Percentiles rank a stretch among this genome's conserved stretches.
Evolutionary conservation across 2,888 invertebrate species (phyloP).

Genomic region (Platerodrilus igneus): DNA sequence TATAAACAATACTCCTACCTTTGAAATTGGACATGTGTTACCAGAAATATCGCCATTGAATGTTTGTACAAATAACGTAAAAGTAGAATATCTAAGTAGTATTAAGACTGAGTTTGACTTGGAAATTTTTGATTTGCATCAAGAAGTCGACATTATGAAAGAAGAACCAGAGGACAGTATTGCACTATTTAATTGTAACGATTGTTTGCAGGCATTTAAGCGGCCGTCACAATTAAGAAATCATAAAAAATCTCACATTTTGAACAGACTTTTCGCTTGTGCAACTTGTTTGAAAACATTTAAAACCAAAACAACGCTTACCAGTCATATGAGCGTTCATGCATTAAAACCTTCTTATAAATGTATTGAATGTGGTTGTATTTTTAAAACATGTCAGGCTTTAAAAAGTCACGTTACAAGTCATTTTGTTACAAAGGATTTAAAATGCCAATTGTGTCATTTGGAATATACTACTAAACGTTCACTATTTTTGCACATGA

Average conservation of each 20-base stretch:
- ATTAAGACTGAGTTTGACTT: no score
- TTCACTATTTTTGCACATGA: constrained; percentile 3
- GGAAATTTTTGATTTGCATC: no score
- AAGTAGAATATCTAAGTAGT: no score
- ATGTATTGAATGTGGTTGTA: constrained; percentile 5
- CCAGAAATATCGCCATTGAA: no score
- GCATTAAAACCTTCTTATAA: constrained; percentile 3
- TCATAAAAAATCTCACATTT: constrained; percentile 8
- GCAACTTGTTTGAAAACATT: constrained; percentile 6
- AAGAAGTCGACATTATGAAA: no score
- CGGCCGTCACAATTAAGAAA: not conserved
- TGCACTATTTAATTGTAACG: no score
- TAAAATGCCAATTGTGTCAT: constrained; percentile 6
- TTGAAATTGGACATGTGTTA: no score
- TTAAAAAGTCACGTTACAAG: constrained; percentile 6
- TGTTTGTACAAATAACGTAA: no score
- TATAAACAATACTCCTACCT: no score
- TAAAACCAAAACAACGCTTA: constrained; percentile 2
- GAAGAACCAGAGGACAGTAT: no score
- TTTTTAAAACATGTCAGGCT: not conserved
- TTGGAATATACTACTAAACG: constrained; percentile 5
- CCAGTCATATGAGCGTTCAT: constrained; percentile 3
- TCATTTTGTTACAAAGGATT: constrained; percentile 5
- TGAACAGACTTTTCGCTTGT: constrained; percentile 6
- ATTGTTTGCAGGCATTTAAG: no score